Conservation (phyloP, 1,140 invertebrate genomes). For the Oscheius sp. region DNA sequence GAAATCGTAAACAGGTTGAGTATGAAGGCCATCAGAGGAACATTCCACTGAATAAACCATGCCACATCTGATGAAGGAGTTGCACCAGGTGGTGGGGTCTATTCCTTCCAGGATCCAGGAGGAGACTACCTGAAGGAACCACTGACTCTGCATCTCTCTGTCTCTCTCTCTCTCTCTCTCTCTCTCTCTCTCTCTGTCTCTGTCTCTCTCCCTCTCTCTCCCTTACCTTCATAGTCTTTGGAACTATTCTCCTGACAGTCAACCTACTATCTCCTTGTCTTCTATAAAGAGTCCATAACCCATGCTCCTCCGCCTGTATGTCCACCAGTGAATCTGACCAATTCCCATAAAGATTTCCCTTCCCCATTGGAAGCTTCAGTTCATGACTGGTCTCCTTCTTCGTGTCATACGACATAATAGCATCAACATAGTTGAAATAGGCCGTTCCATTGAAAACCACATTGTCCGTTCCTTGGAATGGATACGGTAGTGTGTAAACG, state of each 20-base stretch:
- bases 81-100: not conserved
- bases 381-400: not conserved
- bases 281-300: not conserved
- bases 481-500: conserved; percentile 5
- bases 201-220: no score
- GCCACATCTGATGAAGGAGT: conserved; percentile 5
- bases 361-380: not conserved
- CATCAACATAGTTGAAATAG: conserved; percentile 2
- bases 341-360: not conserved
- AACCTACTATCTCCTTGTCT: not conserved
- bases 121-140: not conserved
- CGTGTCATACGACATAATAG: not conserved
- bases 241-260: not conserved
- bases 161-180: no score
- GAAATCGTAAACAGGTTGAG: conserved; percentile 5
- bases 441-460: not conserved
- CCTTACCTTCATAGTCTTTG: conserved; percentile 3
- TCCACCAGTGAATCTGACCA: not conserved
- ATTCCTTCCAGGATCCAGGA: not conserved
- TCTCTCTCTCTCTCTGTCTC: no score
- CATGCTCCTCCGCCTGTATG: conserved; percentile 10
- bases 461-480: conserved; percentile 13
- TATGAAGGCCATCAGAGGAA: not conserved
- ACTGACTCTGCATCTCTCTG: not conserved
- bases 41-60: conserved; percentile 4